These are phyloP conservation scores for Spisula solida DNA, from an alignment of 2,888 invertebrate species.

Conservation along the genomic window DNA sequence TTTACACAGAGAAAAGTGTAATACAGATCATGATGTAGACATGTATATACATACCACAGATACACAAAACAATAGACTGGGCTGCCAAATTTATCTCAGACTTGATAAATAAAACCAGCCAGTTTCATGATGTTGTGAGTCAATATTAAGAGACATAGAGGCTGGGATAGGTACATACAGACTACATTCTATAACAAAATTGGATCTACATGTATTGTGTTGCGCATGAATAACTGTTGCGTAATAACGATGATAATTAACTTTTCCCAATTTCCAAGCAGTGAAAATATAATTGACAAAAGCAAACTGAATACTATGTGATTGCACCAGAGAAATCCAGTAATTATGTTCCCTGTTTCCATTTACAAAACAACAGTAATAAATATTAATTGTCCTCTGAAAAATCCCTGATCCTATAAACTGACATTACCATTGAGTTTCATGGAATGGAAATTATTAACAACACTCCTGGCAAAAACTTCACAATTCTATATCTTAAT, in stretches of 20 bases:
- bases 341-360: too few species aligned
- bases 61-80: slow-evolving; percentile 2
- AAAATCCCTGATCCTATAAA: too few species aligned
- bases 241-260: too few species aligned
- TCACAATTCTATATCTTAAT: neutral
- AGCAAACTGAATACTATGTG: too few species aligned
- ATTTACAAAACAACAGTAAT: too few species aligned
- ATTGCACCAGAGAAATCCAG: too few species aligned
- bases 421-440: too few species aligned
- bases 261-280: too few species aligned
- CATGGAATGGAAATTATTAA: too few species aligned
- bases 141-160: neutral
- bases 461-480: too few species aligned
- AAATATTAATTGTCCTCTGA: too few species aligned
- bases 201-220: neutral
- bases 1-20: neutral
- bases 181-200: neutral
- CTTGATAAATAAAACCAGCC: neutral
- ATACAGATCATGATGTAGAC: neutral
- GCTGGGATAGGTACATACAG: neutral
- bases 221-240: neutral
- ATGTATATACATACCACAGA: neutral
- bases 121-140: neutral
- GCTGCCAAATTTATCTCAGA: slow-evolving; percentile 4
- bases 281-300: too few species aligned